These are phyloP conservation scores for Drepana falcataria DNA, from an alignment of 2,888 invertebrate genomes.

Conservation along the genomic window DNA sequence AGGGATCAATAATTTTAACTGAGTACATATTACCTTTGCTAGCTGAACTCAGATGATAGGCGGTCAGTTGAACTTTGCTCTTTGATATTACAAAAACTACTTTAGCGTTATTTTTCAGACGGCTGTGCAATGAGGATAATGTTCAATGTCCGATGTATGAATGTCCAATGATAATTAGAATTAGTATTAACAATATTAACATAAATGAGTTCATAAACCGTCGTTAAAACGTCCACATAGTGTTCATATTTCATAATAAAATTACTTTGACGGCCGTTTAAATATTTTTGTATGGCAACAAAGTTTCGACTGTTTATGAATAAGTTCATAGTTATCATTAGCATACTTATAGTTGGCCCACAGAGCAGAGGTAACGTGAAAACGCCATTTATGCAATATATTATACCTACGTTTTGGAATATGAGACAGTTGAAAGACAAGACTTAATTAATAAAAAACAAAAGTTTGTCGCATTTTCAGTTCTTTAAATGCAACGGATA, in stretches of 20 bases:
- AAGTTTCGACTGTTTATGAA: conserved; percentile 64
- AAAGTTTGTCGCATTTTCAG: no score
- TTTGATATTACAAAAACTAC: conserved; percentile 77
- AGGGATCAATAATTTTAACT: conserved; percentile 6
- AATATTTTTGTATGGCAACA: conserved; percentile 17
- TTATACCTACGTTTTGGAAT: no score
- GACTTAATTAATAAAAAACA: no score
- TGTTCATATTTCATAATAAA: background rate
- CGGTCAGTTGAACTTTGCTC: conserved; percentile 43
- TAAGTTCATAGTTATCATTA: conserved; percentile 44
- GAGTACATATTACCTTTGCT: conserved; percentile 15
- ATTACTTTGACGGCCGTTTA: background rate
- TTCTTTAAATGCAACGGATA: no score
- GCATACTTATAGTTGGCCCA: conserved; percentile 46
- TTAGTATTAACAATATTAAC: conserved; percentile 75
- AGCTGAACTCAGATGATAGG: conserved; percentile 13
- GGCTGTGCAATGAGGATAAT: conserved; percentile 74
- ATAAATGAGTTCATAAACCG: conserved; percentile 58
- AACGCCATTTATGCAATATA: no score
- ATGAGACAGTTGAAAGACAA: no score
- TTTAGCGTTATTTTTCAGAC: conserved; percentile 69
- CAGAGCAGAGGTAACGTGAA: conserved; percentile 17
- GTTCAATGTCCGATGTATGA: conserved; percentile 72
- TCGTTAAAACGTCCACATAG: conserved; percentile 28
- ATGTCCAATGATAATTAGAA: conserved; percentile 71